Evolutionary conservation across 2,888 invertebrate species (phyloP).

Genomic region (Dexiosoma caninum): DNA sequence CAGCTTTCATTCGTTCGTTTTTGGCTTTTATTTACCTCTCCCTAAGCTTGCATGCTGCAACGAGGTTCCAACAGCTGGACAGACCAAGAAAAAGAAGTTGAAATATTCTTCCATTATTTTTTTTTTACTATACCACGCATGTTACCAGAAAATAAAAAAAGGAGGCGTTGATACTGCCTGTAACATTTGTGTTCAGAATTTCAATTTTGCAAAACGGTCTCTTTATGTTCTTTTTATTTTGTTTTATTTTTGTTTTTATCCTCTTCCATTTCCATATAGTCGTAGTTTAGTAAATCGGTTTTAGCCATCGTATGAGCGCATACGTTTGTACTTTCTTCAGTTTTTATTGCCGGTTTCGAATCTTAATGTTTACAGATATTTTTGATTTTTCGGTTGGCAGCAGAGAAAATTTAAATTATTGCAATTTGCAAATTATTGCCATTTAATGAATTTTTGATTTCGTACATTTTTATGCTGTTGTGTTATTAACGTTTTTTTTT

Average conservation of each 20-base stretch:
- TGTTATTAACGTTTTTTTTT: not conserved
- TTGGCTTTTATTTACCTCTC: conserved; percentile 4
- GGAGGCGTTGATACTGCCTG: conserved; percentile 60
- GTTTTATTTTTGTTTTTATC: not conserved
- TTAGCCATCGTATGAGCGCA: conserved; percentile 11
- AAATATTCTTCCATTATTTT: conserved; percentile 45
- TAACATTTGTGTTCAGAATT: conserved; percentile 62
- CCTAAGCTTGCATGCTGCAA: not conserved
- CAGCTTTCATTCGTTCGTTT: conserved; percentile 15
- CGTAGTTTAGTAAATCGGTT: not conserved
- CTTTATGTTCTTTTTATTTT: conserved; percentile 7
- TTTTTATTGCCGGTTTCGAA: conserved; percentile 32
- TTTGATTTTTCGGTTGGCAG: conserved; percentile 50
- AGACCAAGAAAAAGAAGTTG: conserved; percentile 23
- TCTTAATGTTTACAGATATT: conserved; percentile 40
- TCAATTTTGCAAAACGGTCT: conserved; percentile 63
- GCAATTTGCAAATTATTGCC: conserved; percentile 69
- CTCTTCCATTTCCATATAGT: not conserved
- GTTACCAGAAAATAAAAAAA: conserved; percentile 48
- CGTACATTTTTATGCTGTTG: conserved; percentile 29
- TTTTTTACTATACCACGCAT: conserved; percentile 53
- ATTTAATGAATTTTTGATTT: conserved; percentile 68
- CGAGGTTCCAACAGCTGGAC: conserved; percentile 40
- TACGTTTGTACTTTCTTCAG: not conserved
- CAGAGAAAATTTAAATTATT: conserved; percentile 68